Percentiles rank a stretch among this genome's conserved stretches.
Conservation (phyloP, 2,888 invertebrate species). For the Eupelmus urozonus region DNA sequence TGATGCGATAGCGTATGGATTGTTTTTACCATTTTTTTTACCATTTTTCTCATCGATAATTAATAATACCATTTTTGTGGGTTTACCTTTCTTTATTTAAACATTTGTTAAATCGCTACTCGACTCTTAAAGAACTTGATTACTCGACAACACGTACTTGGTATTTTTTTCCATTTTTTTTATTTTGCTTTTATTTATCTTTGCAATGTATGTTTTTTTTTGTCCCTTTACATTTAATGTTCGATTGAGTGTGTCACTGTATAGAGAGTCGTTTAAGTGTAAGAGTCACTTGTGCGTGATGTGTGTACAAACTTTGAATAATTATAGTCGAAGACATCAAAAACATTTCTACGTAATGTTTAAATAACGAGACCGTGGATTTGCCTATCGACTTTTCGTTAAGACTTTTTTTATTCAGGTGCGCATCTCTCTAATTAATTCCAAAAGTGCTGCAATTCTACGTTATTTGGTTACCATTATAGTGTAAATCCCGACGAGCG, state of each 20-base stretch:
- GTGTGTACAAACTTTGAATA: constrained; percentile 75
- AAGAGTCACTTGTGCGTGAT: constrained; percentile 75
- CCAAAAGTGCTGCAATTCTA: no score
- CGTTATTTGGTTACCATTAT: no score
- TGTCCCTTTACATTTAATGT: constrained; percentile 72
- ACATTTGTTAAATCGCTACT: constrained; percentile 70
- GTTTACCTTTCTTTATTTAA: constrained; percentile 17
- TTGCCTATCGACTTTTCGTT: constrained; percentile 53
- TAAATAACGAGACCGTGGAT: constrained; percentile 73
- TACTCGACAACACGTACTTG: constrained; percentile 76
- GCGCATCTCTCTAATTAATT: constrained; percentile 5
- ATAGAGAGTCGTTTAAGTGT: constrained; percentile 65
- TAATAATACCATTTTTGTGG: background rate
- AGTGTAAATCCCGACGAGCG: background rate
- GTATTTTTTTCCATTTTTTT: constrained; percentile 61
- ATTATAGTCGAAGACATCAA: constrained; percentile 77
- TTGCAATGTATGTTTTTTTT: no score
- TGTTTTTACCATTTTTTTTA: constrained; percentile 24
- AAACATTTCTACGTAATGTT: constrained; percentile 76
- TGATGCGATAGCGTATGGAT: constrained; percentile 58
- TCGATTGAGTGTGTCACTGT: constrained; percentile 69
- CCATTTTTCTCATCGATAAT: background rate
- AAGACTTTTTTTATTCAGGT: constrained; percentile 50
- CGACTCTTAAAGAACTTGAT: constrained; percentile 74
- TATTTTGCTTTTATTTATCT: constrained; percentile 61